Evolutionary conservation across 2,888 invertebrate species (phyloP).

Genomic region (Sesamia inferens): DNA sequence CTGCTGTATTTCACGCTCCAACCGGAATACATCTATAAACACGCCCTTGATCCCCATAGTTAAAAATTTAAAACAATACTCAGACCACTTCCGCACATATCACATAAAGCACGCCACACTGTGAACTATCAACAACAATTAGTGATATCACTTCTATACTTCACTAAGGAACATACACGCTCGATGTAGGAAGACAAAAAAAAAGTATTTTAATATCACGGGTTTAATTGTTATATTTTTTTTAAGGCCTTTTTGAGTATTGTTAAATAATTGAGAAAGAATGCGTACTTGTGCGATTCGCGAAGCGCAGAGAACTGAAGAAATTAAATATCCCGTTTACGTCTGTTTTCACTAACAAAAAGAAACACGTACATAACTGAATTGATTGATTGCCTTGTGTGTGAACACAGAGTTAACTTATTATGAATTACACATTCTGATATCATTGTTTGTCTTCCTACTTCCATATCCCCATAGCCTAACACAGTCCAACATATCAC

Average conservation of each 20-base stretch:
- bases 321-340: neutral
- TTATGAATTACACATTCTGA: too few species aligned
- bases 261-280: neutral
- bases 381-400: neutral
- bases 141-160: slow-evolving; percentile 10
- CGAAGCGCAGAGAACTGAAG: neutral
- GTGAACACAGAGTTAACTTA: neutral
- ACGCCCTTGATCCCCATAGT: slow-evolving; percentile 41
- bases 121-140: slow-evolving; percentile 27
- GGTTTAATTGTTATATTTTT: neutral
- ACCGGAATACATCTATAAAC: slow-evolving; percentile 32
- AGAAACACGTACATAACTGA: neutral
- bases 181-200: slow-evolving; percentile 44
- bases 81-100: slow-evolving; percentile 28
- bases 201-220: neutral
- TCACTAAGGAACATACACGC: neutral
- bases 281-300: slow-evolving; percentile 13
- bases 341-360: neutral
- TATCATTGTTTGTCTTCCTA: slow-evolving; percentile 34
- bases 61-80: slow-evolving; percentile 38
- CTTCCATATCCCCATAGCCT: slow-evolving; percentile 3
- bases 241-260: neutral
- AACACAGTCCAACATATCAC: slow-evolving; percentile 36
- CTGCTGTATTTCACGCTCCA: slow-evolving; percentile 22
- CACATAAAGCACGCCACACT: slow-evolving; percentile 35